Evolutionary conservation across 2,888 invertebrate species (phyloP).

Genomic region (Philaethria dido): DNA sequence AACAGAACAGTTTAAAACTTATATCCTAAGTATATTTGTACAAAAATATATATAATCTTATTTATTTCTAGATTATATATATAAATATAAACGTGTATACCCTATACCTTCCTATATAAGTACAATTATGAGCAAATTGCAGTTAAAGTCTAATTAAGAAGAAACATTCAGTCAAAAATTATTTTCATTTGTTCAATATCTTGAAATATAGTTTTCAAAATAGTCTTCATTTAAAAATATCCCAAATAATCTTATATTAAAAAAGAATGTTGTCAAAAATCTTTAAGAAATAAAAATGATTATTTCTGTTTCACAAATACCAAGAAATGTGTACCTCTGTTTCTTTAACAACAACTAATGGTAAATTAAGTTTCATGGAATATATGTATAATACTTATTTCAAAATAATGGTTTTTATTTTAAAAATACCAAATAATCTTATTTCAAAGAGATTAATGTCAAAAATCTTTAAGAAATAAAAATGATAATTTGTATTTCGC

Average conservation of each 20-base stretch:
- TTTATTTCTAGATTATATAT: conserved; percentile 19
- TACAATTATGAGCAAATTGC: conserved; percentile 24
- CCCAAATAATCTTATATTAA: neutral
- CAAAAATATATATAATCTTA: conserved; percentile 16
- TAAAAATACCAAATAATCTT: neutral
- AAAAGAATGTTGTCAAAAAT: neutral
- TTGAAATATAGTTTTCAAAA: neutral
- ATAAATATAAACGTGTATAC: neutral
- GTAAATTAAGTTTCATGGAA: too few relatives aligned
- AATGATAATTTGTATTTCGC: neutral
- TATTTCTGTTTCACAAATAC: conserved; percentile 2
- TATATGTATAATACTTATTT: too few relatives aligned
- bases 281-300: neutral
- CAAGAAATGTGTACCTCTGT: neutral
- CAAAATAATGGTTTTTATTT: neutral
- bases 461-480: neutral
- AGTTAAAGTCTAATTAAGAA: conserved; percentile 5
- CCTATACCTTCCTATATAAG: conserved; percentile 16
- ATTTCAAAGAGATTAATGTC: neutral
- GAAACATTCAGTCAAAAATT: conserved; percentile 4
- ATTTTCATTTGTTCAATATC: neutral
- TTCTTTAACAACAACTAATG: neutral
- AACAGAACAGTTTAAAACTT: neutral
- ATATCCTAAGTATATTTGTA: conserved; percentile 8
- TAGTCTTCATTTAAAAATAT: neutral